Percentiles rank a stretch among this genome's conserved stretches.
Evolutionary conservation across 2,888 invertebrate genomes (phyloP).

Genomic region (Amiota minor): DNA sequence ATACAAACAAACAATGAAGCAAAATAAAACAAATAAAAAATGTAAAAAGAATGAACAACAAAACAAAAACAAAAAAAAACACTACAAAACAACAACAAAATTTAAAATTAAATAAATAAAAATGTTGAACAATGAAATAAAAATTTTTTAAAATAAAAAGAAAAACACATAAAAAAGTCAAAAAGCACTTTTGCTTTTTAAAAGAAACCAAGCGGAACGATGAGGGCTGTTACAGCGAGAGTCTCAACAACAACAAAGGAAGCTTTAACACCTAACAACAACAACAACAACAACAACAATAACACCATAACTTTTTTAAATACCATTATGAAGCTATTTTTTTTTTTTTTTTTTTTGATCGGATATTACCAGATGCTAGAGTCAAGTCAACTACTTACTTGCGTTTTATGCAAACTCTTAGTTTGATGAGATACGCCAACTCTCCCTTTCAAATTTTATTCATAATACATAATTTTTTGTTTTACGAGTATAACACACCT

Average conservation of each 20-base stretch:
- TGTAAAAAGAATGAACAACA: background rate
- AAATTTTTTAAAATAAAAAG: background rate
- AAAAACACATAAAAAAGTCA: slow-evolving; percentile 9
- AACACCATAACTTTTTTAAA: background rate
- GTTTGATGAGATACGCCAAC: too few species aligned
- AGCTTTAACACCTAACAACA: background rate
- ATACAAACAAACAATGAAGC: slow-evolving; percentile 13
- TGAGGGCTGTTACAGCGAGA: background rate
- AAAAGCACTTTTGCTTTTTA: slow-evolving; percentile 24
- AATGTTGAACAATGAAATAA: slow-evolving; percentile 22
- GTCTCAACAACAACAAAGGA: background rate
- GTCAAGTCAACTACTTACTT: too few species aligned
- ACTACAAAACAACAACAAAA: background rate
- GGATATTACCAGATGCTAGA: too few species aligned
- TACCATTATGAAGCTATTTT: too few species aligned
- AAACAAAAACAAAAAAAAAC: slow-evolving; percentile 4
- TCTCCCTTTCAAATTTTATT: too few species aligned
- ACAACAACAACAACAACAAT: slow-evolving; percentile 13
- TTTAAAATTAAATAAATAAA: background rate
- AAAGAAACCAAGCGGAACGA: slow-evolving; percentile 15
- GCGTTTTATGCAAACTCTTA: too few species aligned
- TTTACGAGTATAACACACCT: too few species aligned
- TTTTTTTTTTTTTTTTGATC: too few species aligned
- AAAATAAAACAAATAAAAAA: slow-evolving; percentile 20
- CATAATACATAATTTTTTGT: too few species aligned